Base-by-base conservation (phyloP, 2,888 invertebrate species). In the Dilophus febrilis region DNA sequence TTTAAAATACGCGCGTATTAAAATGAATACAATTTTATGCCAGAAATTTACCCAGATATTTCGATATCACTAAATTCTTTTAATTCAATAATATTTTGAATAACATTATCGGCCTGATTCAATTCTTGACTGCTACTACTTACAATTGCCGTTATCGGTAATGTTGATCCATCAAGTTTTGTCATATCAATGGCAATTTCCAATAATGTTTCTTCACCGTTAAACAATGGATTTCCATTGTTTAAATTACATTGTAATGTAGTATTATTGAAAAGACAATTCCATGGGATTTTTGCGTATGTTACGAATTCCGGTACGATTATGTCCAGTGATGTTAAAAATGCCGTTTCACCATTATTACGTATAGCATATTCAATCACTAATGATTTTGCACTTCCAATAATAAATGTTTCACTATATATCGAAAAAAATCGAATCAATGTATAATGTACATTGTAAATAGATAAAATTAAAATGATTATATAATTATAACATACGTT, bases 271-370 rank as follows among this genome's bases (percentile, higher is more conserved):
- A 45, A 45, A 17, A 47, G 47, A 43, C 62, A 63, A 19, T 54
- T 53, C 12, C 59, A 53, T 1, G 63, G 62, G 14, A 54, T 56
- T 42, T 54, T 54, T 2, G 58, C 56, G 36, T 61, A 60, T 12
- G 52, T 51, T 49, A 59, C 49, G 3, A 51, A 54, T 41, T 58
- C 55, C 2, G 68, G 65, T 27, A 67, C 57, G 10, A 58, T 58
- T 3, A 70, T 54, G 38, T 59, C 55, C 17, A 68, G 47, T 48
- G 65, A 59, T 0, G 67, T 61, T 34, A 63, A 51, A 47, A 66
- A 68, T 4, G 69, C 68, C 2, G 64, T 60, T 49, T 69, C 69
- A 1, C 65, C 66, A 0, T 44, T 45, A 46, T 68, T 69, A 4
- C 46, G 50, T 2, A 69, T 50, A 8, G 55, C 54, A 41, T 63